Conservation (phyloP, 2,797 vertebrate genomes). For the Dendrocincla tyrannina region DNA sequence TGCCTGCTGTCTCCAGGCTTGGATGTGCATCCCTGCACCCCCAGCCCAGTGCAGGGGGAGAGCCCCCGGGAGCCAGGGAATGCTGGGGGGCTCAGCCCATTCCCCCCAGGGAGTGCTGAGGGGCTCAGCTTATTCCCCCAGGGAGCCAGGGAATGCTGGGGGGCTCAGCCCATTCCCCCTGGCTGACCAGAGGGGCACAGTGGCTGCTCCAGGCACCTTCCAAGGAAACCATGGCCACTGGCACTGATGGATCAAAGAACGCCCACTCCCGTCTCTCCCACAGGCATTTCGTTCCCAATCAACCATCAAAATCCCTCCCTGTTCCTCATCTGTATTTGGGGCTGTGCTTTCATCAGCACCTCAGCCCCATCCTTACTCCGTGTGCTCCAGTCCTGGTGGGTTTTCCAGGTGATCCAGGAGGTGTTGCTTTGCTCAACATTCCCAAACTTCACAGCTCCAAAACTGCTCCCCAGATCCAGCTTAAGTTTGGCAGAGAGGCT, state of each 20-base stretch:
- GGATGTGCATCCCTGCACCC: background rate
- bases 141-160: too few species aligned
- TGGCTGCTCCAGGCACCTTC: fast-evolving
- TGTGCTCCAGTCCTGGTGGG: fast-evolving
- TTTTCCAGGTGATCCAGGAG: background rate
- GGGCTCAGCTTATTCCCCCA: too few species aligned
- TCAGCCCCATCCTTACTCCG: fast-evolving
- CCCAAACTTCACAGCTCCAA: background rate
- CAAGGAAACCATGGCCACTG: background rate
- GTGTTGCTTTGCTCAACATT: background rate
- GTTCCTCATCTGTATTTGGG: fast-evolving
- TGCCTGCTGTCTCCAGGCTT: background rate
- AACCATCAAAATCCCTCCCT: fast-evolving
- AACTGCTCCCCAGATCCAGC: background rate
- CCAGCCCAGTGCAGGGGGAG: background rate
- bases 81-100: too few species aligned
- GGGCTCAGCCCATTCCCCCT: background rate
- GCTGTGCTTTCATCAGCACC: background rate
- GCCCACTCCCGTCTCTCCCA: background rate
- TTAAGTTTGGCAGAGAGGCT: background rate
- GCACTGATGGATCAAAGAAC: background rate
- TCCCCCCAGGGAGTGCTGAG: too few species aligned
- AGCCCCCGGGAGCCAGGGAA: background rate
- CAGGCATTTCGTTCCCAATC: fast-evolving
- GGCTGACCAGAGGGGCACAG: background rate